Conservation (phyloP, 30 jellyfish, hydroid and myxozoan species). For the Nemopilema nomurai region DNA sequence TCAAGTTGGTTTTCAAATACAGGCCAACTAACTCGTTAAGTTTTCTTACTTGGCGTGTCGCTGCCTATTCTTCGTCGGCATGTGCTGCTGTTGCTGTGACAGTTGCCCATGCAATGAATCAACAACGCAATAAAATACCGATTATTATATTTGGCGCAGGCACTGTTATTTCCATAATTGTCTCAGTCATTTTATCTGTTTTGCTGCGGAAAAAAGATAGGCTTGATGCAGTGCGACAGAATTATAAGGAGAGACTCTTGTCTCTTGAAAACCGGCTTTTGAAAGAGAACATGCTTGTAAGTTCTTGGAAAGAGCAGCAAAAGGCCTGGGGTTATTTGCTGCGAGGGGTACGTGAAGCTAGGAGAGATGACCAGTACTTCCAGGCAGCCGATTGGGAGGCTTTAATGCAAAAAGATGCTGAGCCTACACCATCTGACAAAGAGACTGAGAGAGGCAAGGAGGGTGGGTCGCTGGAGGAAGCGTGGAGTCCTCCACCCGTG, state of each 20-base stretch:
- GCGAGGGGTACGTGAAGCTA: conserved; percentile 75
- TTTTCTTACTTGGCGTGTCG: conserved; percentile 83
- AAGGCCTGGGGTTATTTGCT: conserved; percentile 69
- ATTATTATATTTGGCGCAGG: conserved; percentile 70
- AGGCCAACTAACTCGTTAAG: conserved; percentile 71
- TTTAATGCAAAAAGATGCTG: neutral
- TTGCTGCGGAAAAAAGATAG: conserved; percentile 36
- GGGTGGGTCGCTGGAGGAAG: too few relatives aligned
- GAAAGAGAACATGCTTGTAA: conserved; percentile 50
- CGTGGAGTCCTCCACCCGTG: neutral
- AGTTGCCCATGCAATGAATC: conserved; percentile 52
- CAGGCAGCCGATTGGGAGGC: conserved; percentile 58
- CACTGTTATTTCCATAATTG: conserved; percentile 29
- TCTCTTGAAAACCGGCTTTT: conserved; percentile 57
- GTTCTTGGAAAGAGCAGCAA: conserved; percentile 67
- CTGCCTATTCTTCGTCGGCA: conserved; percentile 54
- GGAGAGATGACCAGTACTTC: conserved; percentile 55
- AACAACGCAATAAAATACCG: conserved; percentile 68
- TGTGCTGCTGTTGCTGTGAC: conserved; percentile 70
- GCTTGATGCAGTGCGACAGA: conserved; percentile 56
- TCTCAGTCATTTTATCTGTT: conserved; percentile 53
- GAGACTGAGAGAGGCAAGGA: neutral
- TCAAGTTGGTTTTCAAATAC: conserved; percentile 60
- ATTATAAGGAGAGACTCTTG: conserved; percentile 42
- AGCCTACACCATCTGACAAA: neutral